Conservation (phyloP, 2,888 invertebrate species). For the Suillia variegata region DNA sequence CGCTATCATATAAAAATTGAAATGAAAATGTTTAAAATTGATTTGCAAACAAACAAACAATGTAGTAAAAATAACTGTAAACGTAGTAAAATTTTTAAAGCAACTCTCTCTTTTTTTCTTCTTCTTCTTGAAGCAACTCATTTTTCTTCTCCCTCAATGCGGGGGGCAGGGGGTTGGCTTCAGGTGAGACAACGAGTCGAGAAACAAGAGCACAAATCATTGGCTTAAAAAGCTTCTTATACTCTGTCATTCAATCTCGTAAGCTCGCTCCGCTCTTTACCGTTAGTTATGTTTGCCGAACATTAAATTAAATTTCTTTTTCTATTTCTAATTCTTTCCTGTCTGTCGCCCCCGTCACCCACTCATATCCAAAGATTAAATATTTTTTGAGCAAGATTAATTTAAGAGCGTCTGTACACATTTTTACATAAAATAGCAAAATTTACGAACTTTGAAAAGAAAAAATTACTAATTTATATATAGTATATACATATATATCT, state of each 20-base stretch:
- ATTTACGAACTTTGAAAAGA: background rate
- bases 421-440: slow-evolving; percentile 1
- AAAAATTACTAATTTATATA: background rate
- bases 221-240: too few species aligned
- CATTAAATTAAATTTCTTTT: too few species aligned
- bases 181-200: too few species aligned
- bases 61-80: background rate
- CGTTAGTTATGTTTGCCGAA: too few species aligned
- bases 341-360: background rate
- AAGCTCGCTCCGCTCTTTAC: too few species aligned
- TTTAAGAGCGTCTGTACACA: background rate
- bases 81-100: background rate
- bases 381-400: background rate
- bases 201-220: too few species aligned
- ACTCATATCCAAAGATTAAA: background rate
- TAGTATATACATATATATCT: background rate
- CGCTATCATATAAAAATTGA: background rate
- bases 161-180: too few species aligned
- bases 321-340: background rate
- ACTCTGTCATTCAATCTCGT: too few species aligned
- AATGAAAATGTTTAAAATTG: background rate
- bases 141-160: too few species aligned
- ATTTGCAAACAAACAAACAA: background rate
- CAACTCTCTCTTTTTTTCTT: background rate
- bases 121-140: background rate